Percentiles rank a stretch among this genome's conserved stretches.
These are phyloP conservation scores for Clinocottus analis DNA, from an alignment of 2,113 vertebrate species.

Conservation along the genomic window DNA sequence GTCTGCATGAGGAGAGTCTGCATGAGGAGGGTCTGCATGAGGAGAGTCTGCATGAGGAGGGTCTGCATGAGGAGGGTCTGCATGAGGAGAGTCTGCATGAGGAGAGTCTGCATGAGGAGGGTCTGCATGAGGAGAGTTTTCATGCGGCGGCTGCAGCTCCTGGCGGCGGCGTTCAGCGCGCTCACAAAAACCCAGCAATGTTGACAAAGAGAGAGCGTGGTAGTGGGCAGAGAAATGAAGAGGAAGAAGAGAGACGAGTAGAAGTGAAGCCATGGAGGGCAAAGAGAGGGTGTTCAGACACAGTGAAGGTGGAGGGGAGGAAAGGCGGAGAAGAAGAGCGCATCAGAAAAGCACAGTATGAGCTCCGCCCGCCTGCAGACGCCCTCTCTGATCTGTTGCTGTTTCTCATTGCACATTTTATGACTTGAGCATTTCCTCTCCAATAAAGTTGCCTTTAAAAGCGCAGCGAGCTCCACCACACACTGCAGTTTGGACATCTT, in stretches of 20 bases:
- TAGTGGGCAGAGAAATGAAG: slow-evolving; percentile 17
- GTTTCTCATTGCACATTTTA: slow-evolving; percentile 51
- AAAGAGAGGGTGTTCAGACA: too few relatives aligned
- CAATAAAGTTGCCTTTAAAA: slow-evolving; percentile 56
- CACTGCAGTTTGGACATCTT: slow-evolving; percentile 3
- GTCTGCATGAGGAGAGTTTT: too few relatives aligned
- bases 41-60: slow-evolving; percentile 12
- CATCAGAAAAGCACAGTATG: slow-evolving; percentile 50
- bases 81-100: slow-evolving; percentile 3
- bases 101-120: background rate
- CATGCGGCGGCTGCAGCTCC: too few relatives aligned
- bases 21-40: too few relatives aligned
- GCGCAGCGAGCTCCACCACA: slow-evolving; percentile 6
- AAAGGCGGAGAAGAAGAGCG: slow-evolving; percentile 21
- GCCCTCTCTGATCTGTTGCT: slow-evolving; percentile 57
- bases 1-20: background rate
- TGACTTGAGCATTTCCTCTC: slow-evolving; percentile 46
- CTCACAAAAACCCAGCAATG: slow-evolving; percentile 29
- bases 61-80: too few relatives aligned
- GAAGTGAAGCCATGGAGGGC: slow-evolving; percentile 21
- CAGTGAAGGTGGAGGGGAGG: slow-evolving; percentile 22
- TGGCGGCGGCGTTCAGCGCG: slow-evolving; percentile 21
- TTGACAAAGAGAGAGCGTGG: slow-evolving; percentile 32
- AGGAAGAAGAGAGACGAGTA: slow-evolving; percentile 22
- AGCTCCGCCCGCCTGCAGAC: slow-evolving; percentile 51